A percentile compares a stretch with the other conserved stretches of the same genome.
Conservation (phyloP, 2,113 vertebrate species). For the Platysteira castanea region DNA sequence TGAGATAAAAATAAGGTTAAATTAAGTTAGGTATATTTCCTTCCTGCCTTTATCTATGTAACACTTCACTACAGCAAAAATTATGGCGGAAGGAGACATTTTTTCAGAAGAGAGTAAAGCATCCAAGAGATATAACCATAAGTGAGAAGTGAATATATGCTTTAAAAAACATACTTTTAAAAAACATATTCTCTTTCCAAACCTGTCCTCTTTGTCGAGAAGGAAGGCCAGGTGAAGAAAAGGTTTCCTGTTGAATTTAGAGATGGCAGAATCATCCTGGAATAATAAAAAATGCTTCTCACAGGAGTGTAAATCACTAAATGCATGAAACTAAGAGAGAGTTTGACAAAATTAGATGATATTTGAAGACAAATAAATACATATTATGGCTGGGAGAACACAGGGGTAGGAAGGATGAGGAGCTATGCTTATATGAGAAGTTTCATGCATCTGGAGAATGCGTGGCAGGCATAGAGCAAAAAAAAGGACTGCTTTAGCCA, state of each 20-base stretch:
- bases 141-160: not conserved
- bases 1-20: constrained; percentile 29
- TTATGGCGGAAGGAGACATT: not conserved
- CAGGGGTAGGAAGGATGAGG: not conserved
- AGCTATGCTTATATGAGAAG: not conserved
- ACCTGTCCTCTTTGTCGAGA: not conserved
- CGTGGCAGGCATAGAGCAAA: not conserved
- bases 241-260: not conserved
- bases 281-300: not conserved
- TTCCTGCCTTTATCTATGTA: constrained; percentile 30
- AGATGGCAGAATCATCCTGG: not conserved
- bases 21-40: constrained; percentile 2
- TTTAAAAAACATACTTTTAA: not conserved
- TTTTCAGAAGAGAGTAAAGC: not conserved
- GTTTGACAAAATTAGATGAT: not conserved
- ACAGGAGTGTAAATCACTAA: not conserved
- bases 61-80: not conserved
- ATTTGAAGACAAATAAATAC: not conserved
- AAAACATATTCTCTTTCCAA: not conserved
- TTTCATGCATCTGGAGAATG: not conserved
- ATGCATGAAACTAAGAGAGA: not conserved
- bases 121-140: not conserved
- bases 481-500: not conserved
- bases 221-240: not conserved
- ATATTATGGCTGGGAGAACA: not conserved